Base-by-base conservation (phyloP, 1,140 invertebrate species). In the Thaumetopoea pityocampa region DNA sequence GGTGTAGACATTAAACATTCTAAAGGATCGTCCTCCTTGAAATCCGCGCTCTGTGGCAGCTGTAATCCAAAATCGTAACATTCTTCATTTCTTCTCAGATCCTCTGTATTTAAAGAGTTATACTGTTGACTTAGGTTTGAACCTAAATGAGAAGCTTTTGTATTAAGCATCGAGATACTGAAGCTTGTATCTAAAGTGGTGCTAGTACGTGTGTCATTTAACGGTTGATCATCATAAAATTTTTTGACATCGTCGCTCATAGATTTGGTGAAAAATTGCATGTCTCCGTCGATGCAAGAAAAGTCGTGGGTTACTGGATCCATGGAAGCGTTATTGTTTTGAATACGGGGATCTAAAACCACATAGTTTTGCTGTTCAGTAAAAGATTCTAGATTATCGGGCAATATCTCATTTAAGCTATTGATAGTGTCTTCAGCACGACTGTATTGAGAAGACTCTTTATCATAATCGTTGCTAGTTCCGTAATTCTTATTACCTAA, bases 161-260 rank as follows among this genome's bases (percentile, higher is more conserved):
- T 53, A 24, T 80, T 71, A 8, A 84, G 49, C 6, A 81, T 47
- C 3, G 80, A 78, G 53, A 84, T 84, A 24, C 36, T 81, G 24
- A 84, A 84, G 38, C 62, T 76, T 2, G 67, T 65, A 12, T 81
- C 79, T 14, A 83, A 57, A 5, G 70, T 57, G 27, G 63, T 67
- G 43, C 63, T 83, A n/a, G 55, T 49, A 3, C 73, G 72, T 41
- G 63, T 45, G 29, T 79, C 74, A 32, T 51, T 67, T 0, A 83
- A 12, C 11, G 71, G 77, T 40, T 78, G 71, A 14, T 77, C 73
- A 42, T 82, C 65, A 28, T 84, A 84, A 66, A 70, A 84, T 46
- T 84, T 79, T 42, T 80, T 81, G 1, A 84, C 76, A 22, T 84
- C 80, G 9, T 84, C 80, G 23, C 71, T 81, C 68, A 84, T 74